Base-by-base conservation (phyloP, 2,113 vertebrate genomes). In the Platysteira castanea region DNA sequence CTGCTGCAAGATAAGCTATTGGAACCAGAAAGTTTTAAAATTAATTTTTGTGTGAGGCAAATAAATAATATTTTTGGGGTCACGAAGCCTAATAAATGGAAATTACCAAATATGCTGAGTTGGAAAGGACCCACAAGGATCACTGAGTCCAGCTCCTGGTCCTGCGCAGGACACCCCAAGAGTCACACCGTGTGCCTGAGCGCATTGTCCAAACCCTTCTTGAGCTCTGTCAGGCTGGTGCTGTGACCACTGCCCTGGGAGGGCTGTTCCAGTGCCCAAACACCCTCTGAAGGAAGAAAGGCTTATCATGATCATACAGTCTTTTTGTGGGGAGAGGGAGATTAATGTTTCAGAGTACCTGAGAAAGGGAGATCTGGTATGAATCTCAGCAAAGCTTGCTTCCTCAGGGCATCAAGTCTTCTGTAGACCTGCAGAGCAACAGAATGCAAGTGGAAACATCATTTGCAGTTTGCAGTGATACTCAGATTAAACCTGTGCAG, bases 81-180 rank as follows among this genome's bases (percentile, higher is more conserved):
- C 15, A 24, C 44, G 21, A 80, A 69, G 19, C 19, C 37, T 67
- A 41, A 41, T 53, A 24, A 75, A 70, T 33, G 20, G 9, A 41
- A 56, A 41, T 33, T 35, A 35, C 26, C 33, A 15, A 42, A 31
- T 13, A 49, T 11, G 15, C 21, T 64, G 59, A 50, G 8, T 28
- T 50, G 50, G 31, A 56, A 64, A 27, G 11, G 11, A 35, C 50
- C 18, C 31, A 11, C 21, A 73, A 22, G 31, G 21, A 35, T 31
- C 28, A 41, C 11, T 0, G 2, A 70, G 16, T 70, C 30, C n/a
- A 61, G 0, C n/a, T 31, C 42, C 26, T 49, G 21, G 50, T 2
- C 49, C 35, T 42, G 42, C 67, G 42, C 14, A 50, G 11, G 11
- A 14, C 56, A 17, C 19, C 20, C 11, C 9, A 41, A 4, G 56